These are phyloP conservation scores for Aix galericulata DNA, from an alignment of 2,113 vertebrate genomes.

Conservation along the genomic window DNA sequence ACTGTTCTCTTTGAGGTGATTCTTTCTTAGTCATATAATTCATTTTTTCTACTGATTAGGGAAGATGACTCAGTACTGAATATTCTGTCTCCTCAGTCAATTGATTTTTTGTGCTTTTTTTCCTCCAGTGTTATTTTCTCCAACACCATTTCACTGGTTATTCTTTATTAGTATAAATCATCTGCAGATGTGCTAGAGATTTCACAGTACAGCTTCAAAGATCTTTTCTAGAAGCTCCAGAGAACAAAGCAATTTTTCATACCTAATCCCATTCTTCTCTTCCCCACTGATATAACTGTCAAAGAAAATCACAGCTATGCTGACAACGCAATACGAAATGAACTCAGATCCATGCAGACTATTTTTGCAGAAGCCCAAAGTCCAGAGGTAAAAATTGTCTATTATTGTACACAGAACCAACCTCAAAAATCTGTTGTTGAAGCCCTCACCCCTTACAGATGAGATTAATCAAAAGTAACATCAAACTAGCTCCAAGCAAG, in stretches of 20 bases:
- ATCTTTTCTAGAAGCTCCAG: slow-evolving; percentile 58
- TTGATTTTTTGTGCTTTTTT: slow-evolving; percentile 44
- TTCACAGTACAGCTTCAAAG: slow-evolving; percentile 52
- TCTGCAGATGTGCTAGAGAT: slow-evolving; percentile 37
- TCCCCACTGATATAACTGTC: slow-evolving; percentile 57
- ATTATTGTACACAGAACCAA: slow-evolving; percentile 72
- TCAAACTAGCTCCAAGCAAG: slow-evolving; percentile 52
- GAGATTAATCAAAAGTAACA: slow-evolving; percentile 72
- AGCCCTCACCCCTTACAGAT: slow-evolving; percentile 60
- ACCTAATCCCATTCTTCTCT: slow-evolving; percentile 74
- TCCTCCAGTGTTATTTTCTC: slow-evolving; percentile 43
- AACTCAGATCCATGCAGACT: slow-evolving; percentile 59
- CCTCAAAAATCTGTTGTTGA: slow-evolving; percentile 44
- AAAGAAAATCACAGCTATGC: slow-evolving; percentile 71
- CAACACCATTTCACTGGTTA: slow-evolving; percentile 36
- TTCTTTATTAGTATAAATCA: slow-evolving; percentile 64
- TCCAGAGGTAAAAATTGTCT: slow-evolving; percentile 66
- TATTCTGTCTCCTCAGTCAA: slow-evolving; percentile 32
- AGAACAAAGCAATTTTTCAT: slow-evolving; percentile 78
- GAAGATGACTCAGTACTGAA: slow-evolving; percentile 51
- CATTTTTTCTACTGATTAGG: slow-evolving; percentile 45
- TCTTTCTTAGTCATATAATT: slow-evolving; percentile 55
- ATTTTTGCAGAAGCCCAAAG: slow-evolving; percentile 52
- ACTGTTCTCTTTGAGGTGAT: slow-evolving; percentile 43
- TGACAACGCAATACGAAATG: slow-evolving; percentile 69